Evolutionary conservation across 2,797 vertebrate species (phyloP).

Genomic region (Ateles fusciceps): DNA sequence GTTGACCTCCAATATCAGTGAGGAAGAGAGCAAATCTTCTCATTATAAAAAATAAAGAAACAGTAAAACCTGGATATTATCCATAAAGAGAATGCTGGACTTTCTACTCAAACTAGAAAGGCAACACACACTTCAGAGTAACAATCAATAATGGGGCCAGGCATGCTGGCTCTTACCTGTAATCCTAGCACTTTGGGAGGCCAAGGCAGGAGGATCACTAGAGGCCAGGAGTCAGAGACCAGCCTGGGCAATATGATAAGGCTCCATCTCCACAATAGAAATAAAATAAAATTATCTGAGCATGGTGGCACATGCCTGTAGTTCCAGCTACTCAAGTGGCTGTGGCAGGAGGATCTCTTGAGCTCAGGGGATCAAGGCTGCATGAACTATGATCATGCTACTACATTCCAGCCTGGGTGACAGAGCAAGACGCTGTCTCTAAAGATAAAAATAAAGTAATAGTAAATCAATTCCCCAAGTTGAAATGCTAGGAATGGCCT

Average conservation of each 20-base stretch:
- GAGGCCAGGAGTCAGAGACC: neutral
- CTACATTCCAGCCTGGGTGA: neutral
- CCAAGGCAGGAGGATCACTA: neutral
- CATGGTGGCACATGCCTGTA: neutral
- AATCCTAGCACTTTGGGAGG: neutral
- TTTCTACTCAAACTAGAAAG: constrained; percentile 7
- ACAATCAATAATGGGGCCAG: neutral
- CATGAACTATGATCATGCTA: neutral
- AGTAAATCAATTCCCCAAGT: neutral
- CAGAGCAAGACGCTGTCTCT: neutral
- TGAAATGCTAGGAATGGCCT: neutral
- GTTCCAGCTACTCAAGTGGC: neutral
- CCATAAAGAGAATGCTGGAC: neutral
- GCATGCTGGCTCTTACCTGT: neutral
- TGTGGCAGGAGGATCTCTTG: neutral
- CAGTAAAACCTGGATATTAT: neutral
- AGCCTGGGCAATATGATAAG: neutral
- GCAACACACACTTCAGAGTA: neutral
- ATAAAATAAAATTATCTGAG: neutral
- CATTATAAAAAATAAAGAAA: neutral
- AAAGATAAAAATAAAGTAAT: neutral
- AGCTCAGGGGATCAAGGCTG: neutral
- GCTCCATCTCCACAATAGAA: neutral
- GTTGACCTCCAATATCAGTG: neutral
- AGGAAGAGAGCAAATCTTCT: neutral